phyloP scores from a whole-genome alignment of 2,888 invertebrate genomes.

The Papilio gigon region DNA sequence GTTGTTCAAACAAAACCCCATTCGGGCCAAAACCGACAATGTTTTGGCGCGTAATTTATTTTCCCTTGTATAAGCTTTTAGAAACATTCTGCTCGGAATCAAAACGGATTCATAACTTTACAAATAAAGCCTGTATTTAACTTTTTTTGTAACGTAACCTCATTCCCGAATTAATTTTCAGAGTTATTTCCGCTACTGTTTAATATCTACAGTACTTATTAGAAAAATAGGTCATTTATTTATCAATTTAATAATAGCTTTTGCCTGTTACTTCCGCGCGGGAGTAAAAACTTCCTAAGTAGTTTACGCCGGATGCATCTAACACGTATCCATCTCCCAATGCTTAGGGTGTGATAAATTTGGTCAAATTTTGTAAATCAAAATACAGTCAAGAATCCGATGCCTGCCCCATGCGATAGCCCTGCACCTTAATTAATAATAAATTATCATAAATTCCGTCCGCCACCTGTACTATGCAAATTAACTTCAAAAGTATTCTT shows the following conservation, averaged over 20 bases:
- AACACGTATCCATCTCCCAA: too few relatives aligned
- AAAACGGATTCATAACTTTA: constrained; percentile 16
- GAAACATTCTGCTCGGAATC: constrained; percentile 15
- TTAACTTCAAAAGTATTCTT: not conserved
- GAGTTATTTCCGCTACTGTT: too few relatives aligned
- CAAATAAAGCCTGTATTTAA: constrained; percentile 13
- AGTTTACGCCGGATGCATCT: too few relatives aligned
- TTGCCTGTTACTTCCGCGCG: too few relatives aligned
- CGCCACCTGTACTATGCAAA: not conserved
- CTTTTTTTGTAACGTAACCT: not conserved
- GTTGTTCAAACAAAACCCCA: constrained; percentile 23
- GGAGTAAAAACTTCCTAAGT: too few relatives aligned
- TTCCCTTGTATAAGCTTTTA: constrained; percentile 6
- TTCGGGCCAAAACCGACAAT: not conserved
- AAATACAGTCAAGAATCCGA: not conserved
- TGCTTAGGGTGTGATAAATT: too few relatives aligned
- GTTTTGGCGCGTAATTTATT: constrained; percentile 14
- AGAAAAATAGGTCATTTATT: too few relatives aligned
- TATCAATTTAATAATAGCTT: too few relatives aligned
- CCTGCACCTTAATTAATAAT: constrained; percentile 17
- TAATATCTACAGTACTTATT: too few relatives aligned
- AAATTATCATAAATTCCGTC: constrained; percentile 40
- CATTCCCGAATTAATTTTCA: not conserved
- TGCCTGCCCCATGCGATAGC: not conserved
- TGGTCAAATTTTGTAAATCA: not conserved